A percentile compares a stretch with the other conserved stretches of the same genome.
Conservation (phyloP, 2,113 vertebrate species). For the Tachycineta bicolor region DNA sequence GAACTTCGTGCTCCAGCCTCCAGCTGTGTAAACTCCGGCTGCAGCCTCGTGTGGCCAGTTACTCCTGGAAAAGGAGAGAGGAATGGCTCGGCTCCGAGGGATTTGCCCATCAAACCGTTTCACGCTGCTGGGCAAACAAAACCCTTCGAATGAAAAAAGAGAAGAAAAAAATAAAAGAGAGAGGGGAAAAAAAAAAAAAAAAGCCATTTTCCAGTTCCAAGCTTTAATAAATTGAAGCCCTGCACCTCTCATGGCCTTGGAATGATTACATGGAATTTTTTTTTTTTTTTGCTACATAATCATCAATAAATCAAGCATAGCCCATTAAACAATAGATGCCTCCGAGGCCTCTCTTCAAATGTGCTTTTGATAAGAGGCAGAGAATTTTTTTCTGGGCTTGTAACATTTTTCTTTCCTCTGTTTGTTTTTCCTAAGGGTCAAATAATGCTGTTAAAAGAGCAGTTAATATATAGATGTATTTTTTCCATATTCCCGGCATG, state of each 20-base stretch:
- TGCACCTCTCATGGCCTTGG: neutral
- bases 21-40: no score
- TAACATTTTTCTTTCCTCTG: slow-evolving; percentile 63
- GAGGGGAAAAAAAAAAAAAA: no score
- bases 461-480: slow-evolving; percentile 59
- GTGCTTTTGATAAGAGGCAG: slow-evolving; percentile 71
- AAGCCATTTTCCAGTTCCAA: neutral
- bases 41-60: no score
- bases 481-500: slow-evolving; percentile 57
- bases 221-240: neutral
- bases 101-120: no score
- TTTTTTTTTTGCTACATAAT: slow-evolving; percentile 21
- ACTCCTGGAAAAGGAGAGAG: no score
- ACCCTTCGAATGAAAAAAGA: neutral
- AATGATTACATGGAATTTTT: neutral
- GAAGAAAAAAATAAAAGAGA: no score
- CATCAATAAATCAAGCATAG: slow-evolving; percentile 62
- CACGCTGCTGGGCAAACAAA: no score
- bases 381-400: slow-evolving; percentile 29
- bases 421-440: slow-evolving; percentile 70
- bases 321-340: slow-evolving; percentile 63
- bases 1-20: no score
- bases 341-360: slow-evolving; percentile 53
- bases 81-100: no score
- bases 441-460: slow-evolving; percentile 66